phyloP scores from a whole-genome alignment of 2,888 invertebrate species.

The Trachelus stipa region DNA sequence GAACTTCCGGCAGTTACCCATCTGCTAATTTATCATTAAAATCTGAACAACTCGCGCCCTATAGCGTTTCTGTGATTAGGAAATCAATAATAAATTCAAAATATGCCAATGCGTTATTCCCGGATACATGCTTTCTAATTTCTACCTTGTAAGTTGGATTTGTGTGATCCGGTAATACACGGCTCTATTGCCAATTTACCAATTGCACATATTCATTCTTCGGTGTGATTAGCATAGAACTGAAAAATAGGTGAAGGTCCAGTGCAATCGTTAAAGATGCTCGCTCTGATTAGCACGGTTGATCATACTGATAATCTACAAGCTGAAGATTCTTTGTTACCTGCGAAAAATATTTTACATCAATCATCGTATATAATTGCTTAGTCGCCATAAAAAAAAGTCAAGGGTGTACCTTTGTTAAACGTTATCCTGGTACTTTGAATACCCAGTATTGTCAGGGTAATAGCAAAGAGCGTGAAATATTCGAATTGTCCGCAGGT shows the following conservation, averaged over 20 bases:
- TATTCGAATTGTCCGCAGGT: background rate
- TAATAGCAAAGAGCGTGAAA: background rate
- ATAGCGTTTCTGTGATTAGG: background rate
- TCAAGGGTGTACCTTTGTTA: background rate
- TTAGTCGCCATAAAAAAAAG: background rate
- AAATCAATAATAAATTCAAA: background rate
- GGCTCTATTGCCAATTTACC: background rate
- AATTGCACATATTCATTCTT: background rate
- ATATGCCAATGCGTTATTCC: slow-evolving; percentile 7
- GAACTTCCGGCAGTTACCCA: background rate
- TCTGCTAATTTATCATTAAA: background rate
- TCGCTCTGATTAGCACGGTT: background rate
- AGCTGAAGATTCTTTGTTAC: background rate
- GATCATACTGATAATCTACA: background rate
- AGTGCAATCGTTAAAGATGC: background rate
- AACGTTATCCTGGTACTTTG: background rate
- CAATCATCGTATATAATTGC: background rate
- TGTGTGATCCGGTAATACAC: background rate
- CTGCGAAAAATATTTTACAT: background rate
- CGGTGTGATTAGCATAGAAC: slow-evolving; percentile 7
- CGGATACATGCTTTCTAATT: slow-evolving; percentile 44
- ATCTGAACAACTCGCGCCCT: background rate
- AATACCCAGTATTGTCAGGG: background rate
- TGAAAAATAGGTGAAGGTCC: slow-evolving; percentile 21
- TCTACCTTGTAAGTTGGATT: slow-evolving; percentile 32